Percentiles rank a stretch among this genome's conserved stretches.
Conservation (phyloP, 2,888 invertebrate species). For the Tuta absoluta region DNA sequence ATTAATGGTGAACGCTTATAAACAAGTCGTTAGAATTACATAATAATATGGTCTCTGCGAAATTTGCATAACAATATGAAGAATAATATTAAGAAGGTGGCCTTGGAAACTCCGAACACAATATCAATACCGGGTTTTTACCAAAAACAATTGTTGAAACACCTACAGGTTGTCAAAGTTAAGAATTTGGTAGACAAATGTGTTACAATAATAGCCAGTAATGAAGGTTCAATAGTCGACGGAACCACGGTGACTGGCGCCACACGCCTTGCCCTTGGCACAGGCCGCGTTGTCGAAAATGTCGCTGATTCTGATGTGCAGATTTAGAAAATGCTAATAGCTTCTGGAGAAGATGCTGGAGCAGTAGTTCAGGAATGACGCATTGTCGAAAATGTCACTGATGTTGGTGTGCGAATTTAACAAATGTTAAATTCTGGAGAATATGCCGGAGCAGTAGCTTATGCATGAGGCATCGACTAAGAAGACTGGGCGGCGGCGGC, state of each 20-base stretch:
- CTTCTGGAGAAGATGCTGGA: no score
- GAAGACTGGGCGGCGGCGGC: no score
- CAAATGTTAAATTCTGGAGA: no score
- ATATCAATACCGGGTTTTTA: constrained; percentile 27
- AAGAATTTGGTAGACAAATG: neutral
- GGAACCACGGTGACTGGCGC: constrained; percentile 31
- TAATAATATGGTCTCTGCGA: constrained; percentile 26
- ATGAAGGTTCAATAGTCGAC: constrained; percentile 20
- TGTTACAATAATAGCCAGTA: constrained; percentile 13
- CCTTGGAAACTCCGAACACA: constrained; percentile 22
- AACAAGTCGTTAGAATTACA: constrained; percentile 51
- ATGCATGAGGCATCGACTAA: no score
- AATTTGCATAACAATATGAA: constrained; percentile 36
- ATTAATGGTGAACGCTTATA: constrained; percentile 51
- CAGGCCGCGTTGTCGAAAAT: constrained; percentile 18
- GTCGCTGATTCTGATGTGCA: no score
- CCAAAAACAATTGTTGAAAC: constrained; percentile 23
- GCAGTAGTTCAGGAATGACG: no score
- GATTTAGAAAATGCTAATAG: no score
- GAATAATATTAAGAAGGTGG: constrained; percentile 18
- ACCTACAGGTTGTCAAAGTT: constrained; percentile 11
- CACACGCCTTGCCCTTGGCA: constrained; percentile 29
- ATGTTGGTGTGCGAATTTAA: no score
- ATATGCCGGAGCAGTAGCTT: no score
- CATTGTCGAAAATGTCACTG: no score